A percentile compares a stretch with the other conserved stretches of the same genome.
Evolutionary conservation across 2,113 vertebrate genomes (phyloP).

Genomic region (Anolis sagrei): DNA sequence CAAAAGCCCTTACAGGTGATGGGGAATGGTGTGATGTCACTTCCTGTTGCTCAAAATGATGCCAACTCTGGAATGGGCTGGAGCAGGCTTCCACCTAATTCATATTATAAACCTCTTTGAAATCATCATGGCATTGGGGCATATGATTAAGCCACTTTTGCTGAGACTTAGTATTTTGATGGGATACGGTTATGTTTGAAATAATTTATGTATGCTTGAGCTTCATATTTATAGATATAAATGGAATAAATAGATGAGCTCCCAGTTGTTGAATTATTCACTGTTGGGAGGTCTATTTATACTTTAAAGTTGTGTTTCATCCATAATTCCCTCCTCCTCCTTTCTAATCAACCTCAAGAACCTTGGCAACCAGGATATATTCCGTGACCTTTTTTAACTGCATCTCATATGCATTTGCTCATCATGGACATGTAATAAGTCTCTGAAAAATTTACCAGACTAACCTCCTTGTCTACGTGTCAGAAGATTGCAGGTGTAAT

Average conservation of each 20-base stretch:
- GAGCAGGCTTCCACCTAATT: too few species aligned
- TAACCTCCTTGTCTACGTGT: conserved; percentile 22
- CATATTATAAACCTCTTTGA: too few species aligned
- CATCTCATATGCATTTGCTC: conserved; percentile 28
- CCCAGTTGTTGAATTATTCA: conserved; percentile 32
- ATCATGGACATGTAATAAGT: conserved; percentile 7
- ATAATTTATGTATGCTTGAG: not conserved
- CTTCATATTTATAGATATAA: not conserved
- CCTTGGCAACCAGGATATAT: conserved; percentile 17
- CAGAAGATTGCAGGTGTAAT: conserved; percentile 12
- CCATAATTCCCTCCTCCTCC: rapidly evolving
- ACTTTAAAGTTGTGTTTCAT: conserved; percentile 13
- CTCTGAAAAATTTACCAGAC: conserved; percentile 48
- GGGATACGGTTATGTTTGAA: not conserved
- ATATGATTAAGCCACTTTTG: not conserved
- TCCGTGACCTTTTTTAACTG: conserved; percentile 36
- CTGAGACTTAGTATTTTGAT: not conserved
- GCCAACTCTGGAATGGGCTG: too few species aligned
- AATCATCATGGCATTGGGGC: too few species aligned
- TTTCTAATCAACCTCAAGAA: not conserved
- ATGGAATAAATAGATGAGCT: not conserved
- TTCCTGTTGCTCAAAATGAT: too few species aligned
- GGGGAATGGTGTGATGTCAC: too few species aligned
- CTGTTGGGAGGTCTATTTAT: conserved; percentile 18
- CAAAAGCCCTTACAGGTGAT: too few species aligned